Percentiles rank a stretch among this genome's conserved stretches.
Evolutionary conservation across 1,140 invertebrate species (phyloP).

Genomic region (Hermetia illucens): DNA sequence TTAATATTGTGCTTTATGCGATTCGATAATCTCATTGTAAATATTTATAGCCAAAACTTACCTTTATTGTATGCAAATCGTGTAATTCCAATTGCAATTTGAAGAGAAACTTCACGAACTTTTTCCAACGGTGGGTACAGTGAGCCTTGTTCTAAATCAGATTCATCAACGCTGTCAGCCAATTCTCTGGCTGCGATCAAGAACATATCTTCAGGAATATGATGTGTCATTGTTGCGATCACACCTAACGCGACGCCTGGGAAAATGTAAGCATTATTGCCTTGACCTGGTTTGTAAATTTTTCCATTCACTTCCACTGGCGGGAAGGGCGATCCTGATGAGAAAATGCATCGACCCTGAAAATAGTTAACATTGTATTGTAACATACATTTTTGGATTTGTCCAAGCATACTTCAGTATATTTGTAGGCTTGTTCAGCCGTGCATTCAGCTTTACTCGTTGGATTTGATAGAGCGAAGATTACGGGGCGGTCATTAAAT

Average conservation of each 20-base stretch:
- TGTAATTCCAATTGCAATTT: constrained; percentile 75
- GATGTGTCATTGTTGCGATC: constrained; percentile 70
- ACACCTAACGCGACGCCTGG: constrained; percentile 78
- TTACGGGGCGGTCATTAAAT: constrained; percentile 75
- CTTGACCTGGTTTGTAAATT: constrained; percentile 78
- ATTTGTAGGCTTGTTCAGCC: constrained; percentile 75
- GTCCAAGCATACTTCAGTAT: constrained; percentile 79
- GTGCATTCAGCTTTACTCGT: constrained; percentile 95
- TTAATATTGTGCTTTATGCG: no score
- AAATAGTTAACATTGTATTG: no score
- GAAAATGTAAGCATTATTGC: constrained; percentile 96
- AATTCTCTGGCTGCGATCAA: constrained; percentile 75
- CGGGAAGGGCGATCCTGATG: constrained; percentile 83
- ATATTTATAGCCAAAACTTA: no score
- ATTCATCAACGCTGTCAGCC: constrained; percentile 66
- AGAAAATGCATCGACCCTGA: constrained; percentile 78
- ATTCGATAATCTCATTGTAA: no score
- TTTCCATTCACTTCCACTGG: constrained; percentile 63
- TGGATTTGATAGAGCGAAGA: constrained; percentile 94
- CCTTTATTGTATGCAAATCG: constrained; percentile 79
- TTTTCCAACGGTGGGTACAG: constrained; percentile 83
- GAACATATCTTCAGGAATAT: constrained; percentile 83
- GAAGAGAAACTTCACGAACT: constrained; percentile 77
- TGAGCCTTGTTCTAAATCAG: constrained; percentile 71
- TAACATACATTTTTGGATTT: no score